Evolutionary conservation across 2,888 invertebrate species (phyloP).

Genomic region (Diarsia dahlii): DNA sequence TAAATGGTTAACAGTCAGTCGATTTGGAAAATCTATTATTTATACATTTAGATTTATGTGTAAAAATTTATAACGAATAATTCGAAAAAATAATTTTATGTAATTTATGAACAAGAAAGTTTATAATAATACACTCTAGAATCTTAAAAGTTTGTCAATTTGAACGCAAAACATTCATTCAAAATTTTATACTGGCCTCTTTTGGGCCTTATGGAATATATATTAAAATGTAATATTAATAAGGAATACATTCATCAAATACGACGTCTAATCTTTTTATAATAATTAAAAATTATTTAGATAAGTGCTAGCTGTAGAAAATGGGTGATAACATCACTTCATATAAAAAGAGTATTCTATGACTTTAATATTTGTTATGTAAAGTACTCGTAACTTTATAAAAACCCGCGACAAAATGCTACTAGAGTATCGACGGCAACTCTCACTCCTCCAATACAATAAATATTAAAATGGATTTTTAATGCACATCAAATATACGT

Average conservation of each 20-base stretch:
- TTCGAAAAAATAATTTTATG: conserved; percentile 44
- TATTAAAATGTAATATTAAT: conserved; percentile 56
- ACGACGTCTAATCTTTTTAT: conserved; percentile 42
- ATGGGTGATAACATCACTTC: conserved; percentile 58
- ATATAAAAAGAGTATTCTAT: conserved; percentile 62
- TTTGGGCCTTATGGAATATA: conserved; percentile 50
- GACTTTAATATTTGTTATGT: conserved; percentile 27
- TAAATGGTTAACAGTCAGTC: conserved; percentile 71
- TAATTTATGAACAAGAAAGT: conserved; percentile 51
- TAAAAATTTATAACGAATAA: conserved; percentile 60
- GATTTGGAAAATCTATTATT: conserved; percentile 66
- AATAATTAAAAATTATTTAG: conserved; percentile 49
- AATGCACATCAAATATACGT: conserved; percentile 61
- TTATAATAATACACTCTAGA: conserved; percentile 52
- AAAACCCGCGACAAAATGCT: conserved; percentile 50
- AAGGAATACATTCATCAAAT: conserved; percentile 57
- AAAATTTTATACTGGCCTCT: conserved; percentile 35
- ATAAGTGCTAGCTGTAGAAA: conserved; percentile 63
- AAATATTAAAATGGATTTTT: conserved; percentile 50
- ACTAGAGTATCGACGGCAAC: conserved; percentile 35
- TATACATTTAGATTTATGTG: conserved; percentile 61
- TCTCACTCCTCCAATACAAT: conserved; percentile 36
- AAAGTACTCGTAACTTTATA: conserved; percentile 39
- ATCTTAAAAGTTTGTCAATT: conserved; percentile 33
- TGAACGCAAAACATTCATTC: conserved; percentile 45